Evolutionary conservation across 2,113 vertebrate genomes (phyloP).

Genomic region (Ailurus styani): DNA sequence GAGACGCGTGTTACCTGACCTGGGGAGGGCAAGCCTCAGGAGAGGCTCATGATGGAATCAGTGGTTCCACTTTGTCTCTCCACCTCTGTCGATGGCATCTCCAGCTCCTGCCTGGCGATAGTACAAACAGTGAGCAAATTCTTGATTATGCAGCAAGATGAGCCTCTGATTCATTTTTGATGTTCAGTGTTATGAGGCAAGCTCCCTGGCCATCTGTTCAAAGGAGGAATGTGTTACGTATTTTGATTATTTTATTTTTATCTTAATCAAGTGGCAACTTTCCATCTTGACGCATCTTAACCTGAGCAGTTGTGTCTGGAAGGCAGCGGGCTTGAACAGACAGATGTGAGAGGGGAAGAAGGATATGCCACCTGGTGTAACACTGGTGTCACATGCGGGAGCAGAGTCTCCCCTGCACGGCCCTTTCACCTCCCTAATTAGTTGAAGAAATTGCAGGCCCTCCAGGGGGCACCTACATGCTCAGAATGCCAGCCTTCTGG

Average conservation of each 20-base stretch:
- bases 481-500: slow-evolving; percentile 44
- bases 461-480: slow-evolving; percentile 24
- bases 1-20: not conserved
- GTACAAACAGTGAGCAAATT: slow-evolving; percentile 30
- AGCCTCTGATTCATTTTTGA: slow-evolving; percentile 69
- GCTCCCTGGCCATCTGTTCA: slow-evolving; percentile 68
- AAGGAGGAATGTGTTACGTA: not conserved
- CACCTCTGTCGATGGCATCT: not conserved
- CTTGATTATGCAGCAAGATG: slow-evolving; percentile 55
- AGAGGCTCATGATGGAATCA: not conserved
- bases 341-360: not conserved
- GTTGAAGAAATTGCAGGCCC: slow-evolving; percentile 51
- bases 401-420: slow-evolving; percentile 12
- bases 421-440: slow-evolving; percentile 71
- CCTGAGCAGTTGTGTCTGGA: slow-evolving; percentile 41
- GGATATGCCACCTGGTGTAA: not conserved
- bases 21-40: not conserved
- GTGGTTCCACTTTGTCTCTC: not conserved
- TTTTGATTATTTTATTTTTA: slow-evolving; percentile 57
- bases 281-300: slow-evolving; percentile 30
- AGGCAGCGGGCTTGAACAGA: not conserved
- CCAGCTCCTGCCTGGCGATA: not conserved
- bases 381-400: not conserved
- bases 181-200: slow-evolving; percentile 41
- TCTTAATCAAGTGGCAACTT: slow-evolving; percentile 64